Evolutionary conservation across 1,140 invertebrate species (phyloP), one percentile per base, ranked within the genome.

Genomic region (Calephelis virginiensis): DNA sequence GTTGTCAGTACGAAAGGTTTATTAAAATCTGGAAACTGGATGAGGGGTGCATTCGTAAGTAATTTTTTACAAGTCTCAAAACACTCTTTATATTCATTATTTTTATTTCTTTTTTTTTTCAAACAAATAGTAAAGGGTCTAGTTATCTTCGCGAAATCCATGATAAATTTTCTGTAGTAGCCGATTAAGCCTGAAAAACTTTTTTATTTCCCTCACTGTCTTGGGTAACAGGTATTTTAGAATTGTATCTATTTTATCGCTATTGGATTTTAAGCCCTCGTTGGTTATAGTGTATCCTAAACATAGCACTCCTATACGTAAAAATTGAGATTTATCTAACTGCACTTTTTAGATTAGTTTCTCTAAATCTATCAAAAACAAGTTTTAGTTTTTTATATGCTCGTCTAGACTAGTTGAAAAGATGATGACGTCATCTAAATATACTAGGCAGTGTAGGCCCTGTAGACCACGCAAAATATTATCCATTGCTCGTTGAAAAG

Each of bases 301-400:
- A n/a, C 71, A 71, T 10, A 70, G 50, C 4, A 73, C 69, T 71
- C 73, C 67, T 28, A 71, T 80, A 53, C 71, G 59, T 2, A 76
- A 17, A 70, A 82, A 85, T 59, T 77, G 28, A 8, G 70, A 90
- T 66, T 92, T 92, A 60, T 79, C 78, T 9, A 81, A 69, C 71
- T 88, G 83, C 0, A 92, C 49, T n/a, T 76, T 90, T 89, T 12
- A 92, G 66, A 38, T 82, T 76, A 45, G 75, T 72, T 37, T 82
- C 38, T 50, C 78, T 59, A 8, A 92, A 70, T 59, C 67, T 62
- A 6, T 82, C 66, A 46, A 91, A 83, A 12, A 91, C 80, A 63
- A 71, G 43, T 61, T 64, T 65, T 10, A 92, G 45, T 69, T 85
- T 78, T 37, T 70, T 43, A n/a, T 63, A 64, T 92, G 90, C 64